Evolutionary conservation across 2,888 invertebrate species (phyloP).

Genomic region (Urechis unicinctus): DNA sequence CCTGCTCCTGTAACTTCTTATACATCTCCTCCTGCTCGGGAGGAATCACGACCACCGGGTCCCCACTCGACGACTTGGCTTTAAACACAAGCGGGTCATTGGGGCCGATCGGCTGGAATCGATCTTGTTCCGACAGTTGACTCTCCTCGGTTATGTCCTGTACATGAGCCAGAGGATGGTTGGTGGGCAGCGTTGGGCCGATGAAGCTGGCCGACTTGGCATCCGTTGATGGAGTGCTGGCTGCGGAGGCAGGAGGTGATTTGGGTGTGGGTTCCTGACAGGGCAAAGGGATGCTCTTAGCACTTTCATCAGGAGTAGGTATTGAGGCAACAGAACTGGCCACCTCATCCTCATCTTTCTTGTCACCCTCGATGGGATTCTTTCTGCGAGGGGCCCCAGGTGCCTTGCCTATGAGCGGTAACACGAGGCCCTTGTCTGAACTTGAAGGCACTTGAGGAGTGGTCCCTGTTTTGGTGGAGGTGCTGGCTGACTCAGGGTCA

Average conservation of each 20-base stretch:
- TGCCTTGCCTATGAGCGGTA: constrained; percentile 4
- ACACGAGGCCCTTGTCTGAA: constrained; percentile 3
- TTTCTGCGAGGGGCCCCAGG: not conserved
- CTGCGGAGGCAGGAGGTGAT: constrained; percentile 2
- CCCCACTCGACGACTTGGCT: constrained; percentile 1
- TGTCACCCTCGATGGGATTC: not conserved
- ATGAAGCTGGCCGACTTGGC: constrained; percentile 13
- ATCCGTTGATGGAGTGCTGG: not conserved
- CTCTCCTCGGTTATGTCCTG: constrained; percentile 15
- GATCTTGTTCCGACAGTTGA: constrained; percentile 4
- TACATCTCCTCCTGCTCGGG: constrained; percentile 46
- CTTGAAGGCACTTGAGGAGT: not conserved
- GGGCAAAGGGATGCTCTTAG: constrained; percentile 14
- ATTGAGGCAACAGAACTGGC: constrained; percentile 1
- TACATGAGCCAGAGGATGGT: constrained; percentile 9
- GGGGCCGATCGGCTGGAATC: constrained; percentile 19
- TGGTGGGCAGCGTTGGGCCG: constrained; percentile 16
- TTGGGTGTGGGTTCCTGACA: too few relatives aligned
- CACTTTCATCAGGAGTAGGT: constrained; percentile 5
- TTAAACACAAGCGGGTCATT: constrained; percentile 21
- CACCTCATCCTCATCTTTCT: not conserved
- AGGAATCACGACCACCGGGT: constrained; percentile 30
- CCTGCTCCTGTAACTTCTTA: constrained; percentile 56
- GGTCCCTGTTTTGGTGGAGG: not conserved
- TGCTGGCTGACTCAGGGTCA: not conserved